These are phyloP conservation scores for Heliconius hortense DNA, from an alignment of 2,888 invertebrate species.

Conservation along the genomic window DNA sequence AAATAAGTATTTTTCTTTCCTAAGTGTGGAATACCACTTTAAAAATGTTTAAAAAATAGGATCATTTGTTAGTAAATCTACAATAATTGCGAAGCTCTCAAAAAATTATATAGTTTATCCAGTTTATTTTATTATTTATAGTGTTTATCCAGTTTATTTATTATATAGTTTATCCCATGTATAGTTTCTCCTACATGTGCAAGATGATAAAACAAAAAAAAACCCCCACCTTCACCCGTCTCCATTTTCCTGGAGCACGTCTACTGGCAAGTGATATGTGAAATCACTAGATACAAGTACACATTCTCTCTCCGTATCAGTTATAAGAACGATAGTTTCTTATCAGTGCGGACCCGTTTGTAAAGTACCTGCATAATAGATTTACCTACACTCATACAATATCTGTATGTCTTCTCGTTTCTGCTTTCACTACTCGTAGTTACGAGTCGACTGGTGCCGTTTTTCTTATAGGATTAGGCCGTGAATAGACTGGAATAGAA, in stretches of 20 bases:
- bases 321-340: constrained; percentile 50
- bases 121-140: too few relatives aligned
- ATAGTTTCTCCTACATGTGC: too few relatives aligned
- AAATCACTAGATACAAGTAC: constrained; percentile 17
- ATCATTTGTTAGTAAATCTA: too few relatives aligned
- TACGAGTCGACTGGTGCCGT: constrained; percentile 45
- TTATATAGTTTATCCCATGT: too few relatives aligned
- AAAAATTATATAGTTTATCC: background rate
- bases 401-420: constrained; percentile 46
- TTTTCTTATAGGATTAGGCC: constrained; percentile 45
- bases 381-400: constrained; percentile 46
- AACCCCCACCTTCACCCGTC: background rate
- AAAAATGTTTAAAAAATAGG: too few relatives aligned
- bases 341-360: constrained; percentile 55
- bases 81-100: background rate
- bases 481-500: background rate
- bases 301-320: constrained; percentile 35
- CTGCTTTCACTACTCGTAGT: constrained; percentile 55
- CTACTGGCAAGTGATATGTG: background rate
- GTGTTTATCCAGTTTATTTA: too few relatives aligned
- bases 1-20: too few relatives aligned
- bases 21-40: too few relatives aligned
- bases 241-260: background rate
- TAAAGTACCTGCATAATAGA: constrained; percentile 43
- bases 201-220: background rate